These are phyloP conservation scores for Xestobium rufovillosum DNA, from an alignment of 2,888 invertebrate genomes.

Conservation along the genomic window DNA sequence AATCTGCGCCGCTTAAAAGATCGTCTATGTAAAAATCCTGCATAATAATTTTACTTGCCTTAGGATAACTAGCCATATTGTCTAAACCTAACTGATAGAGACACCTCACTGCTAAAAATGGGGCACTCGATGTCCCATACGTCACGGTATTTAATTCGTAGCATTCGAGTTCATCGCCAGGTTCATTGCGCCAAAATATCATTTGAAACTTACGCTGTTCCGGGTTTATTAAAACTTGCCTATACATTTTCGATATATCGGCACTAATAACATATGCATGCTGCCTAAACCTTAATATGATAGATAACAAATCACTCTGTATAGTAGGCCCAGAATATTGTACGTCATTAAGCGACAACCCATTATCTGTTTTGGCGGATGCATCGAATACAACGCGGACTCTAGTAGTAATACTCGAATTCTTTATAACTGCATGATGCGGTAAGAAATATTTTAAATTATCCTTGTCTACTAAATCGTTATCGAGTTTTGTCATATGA, in stretches of 20 bases:
- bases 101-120: constrained; percentile 22
- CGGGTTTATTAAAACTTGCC: constrained; percentile 12
- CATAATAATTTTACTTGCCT: neutral
- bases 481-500: too few relatives aligned
- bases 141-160: constrained; percentile 18
- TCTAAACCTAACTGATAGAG: too few relatives aligned
- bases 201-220: constrained; percentile 11
- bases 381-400: constrained; percentile 20
- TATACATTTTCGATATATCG: constrained; percentile 19
- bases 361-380: constrained; percentile 12
- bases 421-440: constrained; percentile 19
- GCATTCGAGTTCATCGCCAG: constrained; percentile 9
- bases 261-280: constrained; percentile 14
- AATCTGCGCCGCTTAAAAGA: neutral
- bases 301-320: constrained; percentile 16
- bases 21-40: too few relatives aligned
- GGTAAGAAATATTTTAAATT: constrained; percentile 14
- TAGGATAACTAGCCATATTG: neutral
- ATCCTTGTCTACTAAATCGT: constrained; percentile 11
- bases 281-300: constrained; percentile 12
- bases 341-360: constrained; percentile 18
- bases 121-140: too few relatives aligned
- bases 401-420: constrained; percentile 16
- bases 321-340: constrained; percentile 16
- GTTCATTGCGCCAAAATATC: constrained; percentile 13